These are phyloP conservation scores for Chiroxiphia lanceolata DNA, from an alignment of 2,797 vertebrate genomes.

Conservation along the genomic window DNA sequence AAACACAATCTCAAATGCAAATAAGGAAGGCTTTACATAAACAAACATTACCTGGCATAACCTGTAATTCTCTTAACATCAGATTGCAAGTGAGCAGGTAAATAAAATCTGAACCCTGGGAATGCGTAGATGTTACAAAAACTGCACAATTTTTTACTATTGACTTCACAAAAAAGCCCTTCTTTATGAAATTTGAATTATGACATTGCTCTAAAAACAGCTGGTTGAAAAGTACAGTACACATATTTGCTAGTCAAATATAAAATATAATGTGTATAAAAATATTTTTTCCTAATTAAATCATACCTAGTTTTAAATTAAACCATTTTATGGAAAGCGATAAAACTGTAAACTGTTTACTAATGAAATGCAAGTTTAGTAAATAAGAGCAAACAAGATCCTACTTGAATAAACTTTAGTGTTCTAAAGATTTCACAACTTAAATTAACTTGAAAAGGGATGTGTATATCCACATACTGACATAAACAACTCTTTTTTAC, in stretches of 20 bases:
- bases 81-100: background rate
- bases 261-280: background rate
- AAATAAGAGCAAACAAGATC: background rate
- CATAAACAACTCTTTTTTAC: background rate
- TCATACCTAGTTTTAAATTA: background rate
- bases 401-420: background rate
- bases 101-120: background rate
- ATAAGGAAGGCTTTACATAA: background rate
- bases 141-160: background rate
- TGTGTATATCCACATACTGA: background rate
- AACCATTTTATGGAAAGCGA: background rate
- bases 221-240: background rate
- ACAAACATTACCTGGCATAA: background rate
- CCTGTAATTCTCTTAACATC: background rate
- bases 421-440: background rate
- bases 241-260: background rate
- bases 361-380: background rate
- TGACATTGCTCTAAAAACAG: background rate
- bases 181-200: background rate
- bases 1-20: background rate
- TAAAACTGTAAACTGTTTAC: background rate
- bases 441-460: background rate
- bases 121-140: background rate
- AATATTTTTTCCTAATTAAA: background rate
- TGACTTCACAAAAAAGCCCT: background rate